Percentiles rank a stretch among this genome's conserved stretches.
Conservation (phyloP, 1,140 invertebrate species). For the Halictus rubicundus region DNA sequence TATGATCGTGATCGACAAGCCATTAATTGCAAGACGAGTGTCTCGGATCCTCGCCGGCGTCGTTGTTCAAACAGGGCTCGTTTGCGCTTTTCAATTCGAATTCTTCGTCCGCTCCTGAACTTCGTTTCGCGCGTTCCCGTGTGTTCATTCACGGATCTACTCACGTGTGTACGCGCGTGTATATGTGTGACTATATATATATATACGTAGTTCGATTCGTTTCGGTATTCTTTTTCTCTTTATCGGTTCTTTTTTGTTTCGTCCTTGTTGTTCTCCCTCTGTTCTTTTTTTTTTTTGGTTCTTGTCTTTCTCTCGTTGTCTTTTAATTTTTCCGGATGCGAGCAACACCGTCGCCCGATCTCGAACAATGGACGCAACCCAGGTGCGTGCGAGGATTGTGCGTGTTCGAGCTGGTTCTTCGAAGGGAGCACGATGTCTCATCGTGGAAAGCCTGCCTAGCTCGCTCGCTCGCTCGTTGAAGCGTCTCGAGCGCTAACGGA, state of each 20-base stretch:
- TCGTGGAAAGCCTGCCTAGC: too few species aligned
- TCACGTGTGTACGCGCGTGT: not conserved
- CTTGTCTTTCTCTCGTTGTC: too few species aligned
- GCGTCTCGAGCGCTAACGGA: not conserved
- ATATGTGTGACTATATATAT: too few species aligned
- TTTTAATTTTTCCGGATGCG: too few species aligned
- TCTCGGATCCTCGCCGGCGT: not conserved
- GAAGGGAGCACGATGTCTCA: too few species aligned
- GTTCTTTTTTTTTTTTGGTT: too few species aligned
- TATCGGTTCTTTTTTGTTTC: not conserved
- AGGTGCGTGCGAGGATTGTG: too few species aligned
- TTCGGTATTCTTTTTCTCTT: not conserved
- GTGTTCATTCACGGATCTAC: not conserved
- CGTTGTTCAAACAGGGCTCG: not conserved
- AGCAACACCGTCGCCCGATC: too few species aligned
- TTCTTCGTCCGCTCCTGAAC: not conserved
- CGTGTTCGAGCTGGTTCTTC: too few species aligned
- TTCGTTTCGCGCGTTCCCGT: not conserved
- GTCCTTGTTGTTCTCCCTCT: too few species aligned
- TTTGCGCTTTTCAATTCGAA: not conserved
- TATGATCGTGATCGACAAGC: slow-evolving; percentile 22
- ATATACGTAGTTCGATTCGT: not conserved
- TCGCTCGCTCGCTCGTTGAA: slow-evolving; percentile 1
- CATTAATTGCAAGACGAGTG: slow-evolving; percentile 12
- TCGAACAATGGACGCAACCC: too few species aligned